phyloP scores from a whole-genome alignment of 64 coral and sea anemone species.

The Montipora foliosa region DNA sequence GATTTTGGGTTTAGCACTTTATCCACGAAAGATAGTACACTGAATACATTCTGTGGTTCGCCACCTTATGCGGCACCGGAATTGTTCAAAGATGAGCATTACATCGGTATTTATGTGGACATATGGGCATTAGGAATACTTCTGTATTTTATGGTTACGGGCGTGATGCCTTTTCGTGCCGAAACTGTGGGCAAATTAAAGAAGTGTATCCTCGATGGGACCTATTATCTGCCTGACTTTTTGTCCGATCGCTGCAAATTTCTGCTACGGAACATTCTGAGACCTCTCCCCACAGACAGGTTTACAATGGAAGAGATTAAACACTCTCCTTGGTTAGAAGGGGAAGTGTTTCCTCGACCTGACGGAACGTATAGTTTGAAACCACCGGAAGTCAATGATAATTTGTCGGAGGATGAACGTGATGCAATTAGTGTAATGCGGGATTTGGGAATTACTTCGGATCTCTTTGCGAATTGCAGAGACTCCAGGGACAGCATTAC shows the following conservation, averaged over 20 bases:
- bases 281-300: constrained; percentile 90
- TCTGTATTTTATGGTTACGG: constrained; percentile 95
- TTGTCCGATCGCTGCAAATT: constrained; percentile 88
- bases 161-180: constrained; percentile 98
- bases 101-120: constrained; percentile 96
- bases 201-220: constrained; percentile 96
- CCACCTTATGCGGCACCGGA: constrained; percentile 98
- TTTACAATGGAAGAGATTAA: constrained; percentile 95
- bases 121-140: constrained; percentile 98
- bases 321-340: constrained; percentile 81
- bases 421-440: constrained; percentile 67
- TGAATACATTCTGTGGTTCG: constrained; percentile 98
- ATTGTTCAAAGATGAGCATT: constrained; percentile 97
- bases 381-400: constrained; percentile 48
- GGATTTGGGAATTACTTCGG: constrained; percentile 85
- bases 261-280: constrained; percentile 90
- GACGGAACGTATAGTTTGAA: constrained; percentile 77
- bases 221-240: constrained; percentile 96
- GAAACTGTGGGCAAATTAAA: constrained; percentile 98
- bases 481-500: constrained; percentile 89
- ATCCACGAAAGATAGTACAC: constrained; percentile 69
- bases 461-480: constrained; percentile 58
- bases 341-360: constrained; percentile 80
- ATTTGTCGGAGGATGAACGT: constrained; percentile 81
- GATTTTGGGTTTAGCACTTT: constrained; percentile 99